Base-by-base conservation (phyloP, 2,113 vertebrate genomes). In the Misgurnus mizolepis region DNA sequence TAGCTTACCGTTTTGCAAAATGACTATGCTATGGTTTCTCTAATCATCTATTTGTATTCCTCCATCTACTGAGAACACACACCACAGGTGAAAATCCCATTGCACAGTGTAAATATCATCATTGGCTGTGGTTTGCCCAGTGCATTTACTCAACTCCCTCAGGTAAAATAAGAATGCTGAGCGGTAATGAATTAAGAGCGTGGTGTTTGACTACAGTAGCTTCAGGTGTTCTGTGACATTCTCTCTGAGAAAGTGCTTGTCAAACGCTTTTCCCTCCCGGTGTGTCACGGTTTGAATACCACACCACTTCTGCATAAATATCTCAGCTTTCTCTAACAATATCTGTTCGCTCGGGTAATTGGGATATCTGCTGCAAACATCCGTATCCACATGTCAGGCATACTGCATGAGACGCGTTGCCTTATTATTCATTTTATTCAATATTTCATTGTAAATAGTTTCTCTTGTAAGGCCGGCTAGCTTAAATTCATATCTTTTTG, bases 141-240 rank as follows among this genome's bases (percentile, higher is more conserved):
- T 85, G 83, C 86, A 83, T 82, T 79, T 76, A 80, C 1, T 85
- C 84, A 60, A 76, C 69, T 87, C 83, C 76, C 85, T 88, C 67
- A 78, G 90, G 89, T 77, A 78, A 81, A 89, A 90, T 87, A 87
- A 86, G 73, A 47, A 83, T 47, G 78, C 81, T 88, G 87, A 80
- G 85, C 86, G 87, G 89, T 88, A 80, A 87, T 89, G 87, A 88
- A 88, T 87, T 86, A 80, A 34, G 82, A 86, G 84, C 77, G 83
- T 82, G 80, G 88, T 88, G 88, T 87, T 87, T 86, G 82, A 87
- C 84, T 86, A 82, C 68, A 77, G 41, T 88, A 78, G 85, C 86
- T 90, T 87, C 87, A 89, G 90, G 88, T 91, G 87, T 83, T 81
- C 80, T 82, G 86, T 93, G 89, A 89, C 87, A 90, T 90, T 89